These are phyloP conservation scores for Esperia sulphurella DNA, from an alignment of 2,888 invertebrate genomes.

Conservation along the genomic window DNA sequence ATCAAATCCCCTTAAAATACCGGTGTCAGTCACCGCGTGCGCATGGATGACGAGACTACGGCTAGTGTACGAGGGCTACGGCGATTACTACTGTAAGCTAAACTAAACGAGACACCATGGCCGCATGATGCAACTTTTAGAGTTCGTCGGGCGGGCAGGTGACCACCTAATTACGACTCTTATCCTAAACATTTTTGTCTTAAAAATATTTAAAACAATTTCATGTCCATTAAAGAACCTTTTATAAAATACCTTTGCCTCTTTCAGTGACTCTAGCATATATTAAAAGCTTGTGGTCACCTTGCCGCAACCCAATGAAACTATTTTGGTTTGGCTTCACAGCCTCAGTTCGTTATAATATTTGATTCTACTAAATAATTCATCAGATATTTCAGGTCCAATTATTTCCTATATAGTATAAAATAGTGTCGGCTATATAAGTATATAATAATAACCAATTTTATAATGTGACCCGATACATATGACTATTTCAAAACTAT, in stretches of 20 bases:
- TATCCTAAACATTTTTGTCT: background rate
- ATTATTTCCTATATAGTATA: constrained; percentile 32
- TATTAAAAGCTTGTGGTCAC: constrained; percentile 21
- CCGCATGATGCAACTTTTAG: constrained; percentile 72
- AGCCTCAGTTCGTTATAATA: constrained; percentile 54
- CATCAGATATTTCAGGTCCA: constrained; percentile 38
- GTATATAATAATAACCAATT: constrained; percentile 24
- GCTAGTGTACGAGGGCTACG: constrained; percentile 32
- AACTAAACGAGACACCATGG: constrained; percentile 69
- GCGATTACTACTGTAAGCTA: constrained; percentile 51
- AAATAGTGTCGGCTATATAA: constrained; percentile 29
- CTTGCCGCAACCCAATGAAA: constrained; percentile 36
- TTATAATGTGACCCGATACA: constrained; percentile 7
- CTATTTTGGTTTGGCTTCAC: constrained; percentile 67
- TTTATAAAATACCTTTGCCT: background rate
- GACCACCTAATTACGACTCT: constrained; percentile 18
- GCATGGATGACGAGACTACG: background rate
- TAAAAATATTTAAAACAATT: constrained; percentile 9
- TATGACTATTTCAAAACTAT: constrained; percentile 13
- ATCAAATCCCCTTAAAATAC: too few relatives aligned
- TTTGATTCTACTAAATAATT: constrained; percentile 52
- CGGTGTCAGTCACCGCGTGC: too few relatives aligned
- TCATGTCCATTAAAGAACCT: constrained; percentile 12
- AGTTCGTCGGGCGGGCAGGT: constrained; percentile 42
- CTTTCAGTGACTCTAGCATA: background rate